Base-by-base conservation (phyloP, 2,113 vertebrate genomes). In the Anguilla japonica region DNA sequence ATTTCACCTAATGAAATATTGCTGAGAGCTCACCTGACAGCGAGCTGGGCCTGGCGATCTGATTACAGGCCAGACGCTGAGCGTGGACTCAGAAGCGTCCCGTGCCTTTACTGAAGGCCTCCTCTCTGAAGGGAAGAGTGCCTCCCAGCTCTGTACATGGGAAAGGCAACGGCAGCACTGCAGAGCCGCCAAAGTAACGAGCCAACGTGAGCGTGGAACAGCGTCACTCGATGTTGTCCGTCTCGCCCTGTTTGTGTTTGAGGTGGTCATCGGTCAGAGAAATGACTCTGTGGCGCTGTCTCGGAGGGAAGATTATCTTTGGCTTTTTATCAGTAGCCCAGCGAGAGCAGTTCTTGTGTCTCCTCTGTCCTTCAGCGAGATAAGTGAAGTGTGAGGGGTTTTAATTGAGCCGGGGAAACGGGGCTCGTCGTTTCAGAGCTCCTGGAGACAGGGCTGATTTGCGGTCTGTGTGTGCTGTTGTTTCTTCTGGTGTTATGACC, bases 1-100 rank as follows among this genome's bases (percentile, higher is more conserved):
- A 18, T 14, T 63, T 63, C 53, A 40, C 53, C 56, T 89, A 57
- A 43, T 87, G 89, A 85, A 90, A 91, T 87, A 86, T 81, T 15
- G 26, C 87, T 81, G 53, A 43, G 85, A 90, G 87, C 82, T 90
- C 86, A 40, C 83, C 16, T 84, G 14, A 81, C 57, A 79, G 84
- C 3, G 87, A 16, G 57, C 83, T n/a, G 2, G 87, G 63, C 1
- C 0, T 89, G 43, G 87, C 88, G 88, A 90, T 39, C 18, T 56
- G 87, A 20, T 84, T n/a, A 82, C 89, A 34, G 50, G 46, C 26
- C 20, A 29, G 82, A 14, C 13, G 1, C 60, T 22, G 20, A 26
- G 20, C 26, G 4, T 26, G 22, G 60, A 22, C 60, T 67, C 60
- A 56, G 53, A 56, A 34, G 34, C 34, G 34, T 34, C 34, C 34